These are phyloP conservation scores for Lycocorax pyrrhopterus DNA, from an alignment of 2,113 vertebrate genomes.

Conservation along the genomic window DNA sequence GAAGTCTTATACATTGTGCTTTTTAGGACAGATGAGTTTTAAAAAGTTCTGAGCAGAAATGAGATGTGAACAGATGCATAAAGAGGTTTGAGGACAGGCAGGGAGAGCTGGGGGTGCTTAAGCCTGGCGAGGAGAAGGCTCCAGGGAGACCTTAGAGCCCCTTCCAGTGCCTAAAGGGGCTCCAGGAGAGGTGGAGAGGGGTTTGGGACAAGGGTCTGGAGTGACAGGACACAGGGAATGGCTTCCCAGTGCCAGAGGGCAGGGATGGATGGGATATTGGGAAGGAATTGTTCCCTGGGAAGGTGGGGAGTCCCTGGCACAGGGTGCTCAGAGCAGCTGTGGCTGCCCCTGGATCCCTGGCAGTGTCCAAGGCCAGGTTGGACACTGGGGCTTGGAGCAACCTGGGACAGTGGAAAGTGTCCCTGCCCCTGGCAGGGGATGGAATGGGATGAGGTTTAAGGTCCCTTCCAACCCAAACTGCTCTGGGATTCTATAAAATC, in stretches of 20 bases:
- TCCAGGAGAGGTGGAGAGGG: not conserved
- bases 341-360: not conserved
- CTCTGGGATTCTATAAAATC: not conserved
- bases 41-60: not conserved
- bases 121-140: not conserved
- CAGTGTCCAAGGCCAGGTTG: fast-evolving
- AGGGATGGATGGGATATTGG: fast-evolving
- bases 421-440: not conserved
- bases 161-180: fast-evolving
- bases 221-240: not conserved
- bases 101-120: no score
- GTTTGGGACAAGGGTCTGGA: not conserved
- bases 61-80: not conserved
- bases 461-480: not conserved
- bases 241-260: not conserved
- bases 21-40: not conserved
- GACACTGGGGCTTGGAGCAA: fast-evolving
- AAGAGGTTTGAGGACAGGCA: not conserved
- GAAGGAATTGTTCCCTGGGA: fast-evolving
- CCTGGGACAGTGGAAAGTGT: not conserved
- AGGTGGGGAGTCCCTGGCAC: fast-evolving
- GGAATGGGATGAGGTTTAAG: not conserved
- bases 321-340: not conserved
- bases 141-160: not conserved
- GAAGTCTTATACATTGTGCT: not conserved